Base-by-base conservation (phyloP, 1,140 invertebrate species). In the Musca domestica region DNA sequence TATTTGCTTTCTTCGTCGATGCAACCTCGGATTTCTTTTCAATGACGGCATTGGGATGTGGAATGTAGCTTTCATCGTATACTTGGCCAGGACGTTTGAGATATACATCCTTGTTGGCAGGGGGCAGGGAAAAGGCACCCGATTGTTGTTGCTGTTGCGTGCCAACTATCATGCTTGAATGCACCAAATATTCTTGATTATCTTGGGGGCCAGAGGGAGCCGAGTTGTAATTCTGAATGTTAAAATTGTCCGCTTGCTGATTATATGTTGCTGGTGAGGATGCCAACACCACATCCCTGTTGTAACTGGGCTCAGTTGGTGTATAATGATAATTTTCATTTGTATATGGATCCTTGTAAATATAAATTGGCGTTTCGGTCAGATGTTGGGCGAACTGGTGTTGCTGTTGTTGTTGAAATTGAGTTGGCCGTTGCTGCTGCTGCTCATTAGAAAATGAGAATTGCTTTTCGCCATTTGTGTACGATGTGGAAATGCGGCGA, bases 261-360 rank as follows among this genome's bases (percentile, higher is more conserved):
- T 22, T 48, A 73, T 72, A 54, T 72, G 74, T 25, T 25, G 46
- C 27, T 41, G 54, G 56, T 3, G 64, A 30, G 4, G 67, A 17
- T 34, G 58, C 1, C 27, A 15, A 3, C 20, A 51, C 10, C 56
- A 20, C 23, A 19, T 54, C 49, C 2, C 51, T 64, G 10, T 17
- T 23, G 34, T 41, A 41, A 51, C 19, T 41, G 46, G 54, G 6
- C 41, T 61, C 61, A 63, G 47, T 63, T 68, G 23, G 56, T 68
- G 47, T 64, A 63, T 48, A 68, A 61, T 68, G 68, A 64, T 75
- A 75, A 71, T 77, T 78, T 46, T 79, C 74, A 69, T 79, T 76
- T n/a, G 75, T 78, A 20, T 75, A 78, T 6, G 77, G 77, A 71
- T 79, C 77, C 49, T 76, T 61, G 61, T 79, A 79, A 70, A 71